Percentiles rank a stretch among this genome's conserved stretches.
These are phyloP conservation scores for Rhynchophorus ferrugineus DNA, from an alignment of 1,140 invertebrate genomes.

Conservation along the genomic window DNA sequence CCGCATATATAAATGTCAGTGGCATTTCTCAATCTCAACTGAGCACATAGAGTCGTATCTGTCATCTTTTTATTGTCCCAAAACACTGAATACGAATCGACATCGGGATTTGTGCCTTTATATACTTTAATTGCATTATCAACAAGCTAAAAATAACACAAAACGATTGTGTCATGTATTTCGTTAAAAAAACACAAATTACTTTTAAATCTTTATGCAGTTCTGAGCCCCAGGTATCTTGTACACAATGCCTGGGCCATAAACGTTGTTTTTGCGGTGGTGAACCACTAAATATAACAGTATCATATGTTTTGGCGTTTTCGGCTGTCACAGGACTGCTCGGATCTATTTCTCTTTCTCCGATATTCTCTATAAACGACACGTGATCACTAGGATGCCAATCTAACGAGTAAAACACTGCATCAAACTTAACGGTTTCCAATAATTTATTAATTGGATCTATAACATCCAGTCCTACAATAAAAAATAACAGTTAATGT, in stretches of 20 bases:
- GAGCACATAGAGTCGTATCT: constrained; percentile 75
- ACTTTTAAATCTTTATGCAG: constrained; percentile 87
- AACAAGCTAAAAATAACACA: constrained; percentile 44
- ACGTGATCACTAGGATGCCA: constrained; percentile 97
- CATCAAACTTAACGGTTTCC: constrained; percentile 78
- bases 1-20: constrained; percentile 95
- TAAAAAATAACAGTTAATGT: not conserved
- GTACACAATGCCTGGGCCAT: constrained; percentile 94
- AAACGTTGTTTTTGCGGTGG: constrained; percentile 76
- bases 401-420: constrained; percentile 92
- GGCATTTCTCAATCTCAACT: constrained; percentile 69
- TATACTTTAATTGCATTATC: constrained; percentile 76
- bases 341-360: constrained; percentile 57
- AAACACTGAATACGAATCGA: constrained; percentile 97
- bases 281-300: constrained; percentile 83
- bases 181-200: constrained; percentile 5
- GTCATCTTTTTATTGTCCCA: constrained; percentile 92
- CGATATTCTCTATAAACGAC: constrained; percentile 91
- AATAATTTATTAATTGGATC: constrained; percentile 87
- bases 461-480: constrained; percentile 66
- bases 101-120: constrained; percentile 89
- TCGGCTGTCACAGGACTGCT: constrained; percentile 62
- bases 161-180: not conserved
- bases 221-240: constrained; percentile 89
- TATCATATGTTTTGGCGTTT: constrained; percentile 79